Conservation (phyloP, 35 echinoderm and acorn worm species). For the Amphiura filiformis region DNA sequence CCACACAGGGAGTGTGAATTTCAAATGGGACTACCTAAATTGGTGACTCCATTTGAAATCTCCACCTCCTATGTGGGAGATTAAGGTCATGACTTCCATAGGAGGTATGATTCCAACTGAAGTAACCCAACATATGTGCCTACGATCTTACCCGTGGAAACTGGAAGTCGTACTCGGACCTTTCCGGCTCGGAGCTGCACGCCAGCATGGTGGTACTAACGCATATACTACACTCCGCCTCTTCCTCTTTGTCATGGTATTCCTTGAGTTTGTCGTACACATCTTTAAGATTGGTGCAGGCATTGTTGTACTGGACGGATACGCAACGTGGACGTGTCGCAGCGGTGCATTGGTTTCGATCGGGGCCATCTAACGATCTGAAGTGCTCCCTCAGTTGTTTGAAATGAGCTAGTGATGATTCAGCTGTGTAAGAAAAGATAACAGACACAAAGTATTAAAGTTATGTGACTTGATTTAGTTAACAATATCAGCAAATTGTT, state of each 20-base stretch:
- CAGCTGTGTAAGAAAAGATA: conserved; percentile 29
- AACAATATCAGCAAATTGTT: no score
- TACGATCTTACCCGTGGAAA: conserved; percentile 55
- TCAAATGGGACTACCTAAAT: no score
- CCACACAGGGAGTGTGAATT: no score
- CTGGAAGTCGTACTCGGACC: conserved; percentile 67
- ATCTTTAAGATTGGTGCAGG: conserved; percentile 64
- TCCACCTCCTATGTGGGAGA: no score
- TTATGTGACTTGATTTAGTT: background rate
- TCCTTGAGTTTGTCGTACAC: conserved; percentile 60
- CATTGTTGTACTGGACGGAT: conserved; percentile 30
- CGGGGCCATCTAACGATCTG: background rate
- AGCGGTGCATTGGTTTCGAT: conserved; percentile 40
- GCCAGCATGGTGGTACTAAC: conserved; percentile 2
- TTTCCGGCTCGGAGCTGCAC: conserved; percentile 20
- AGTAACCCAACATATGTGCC: background rate
- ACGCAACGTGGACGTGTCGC: conserved; percentile 50
- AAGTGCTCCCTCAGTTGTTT: conserved; percentile 49
- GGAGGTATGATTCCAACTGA: no score
- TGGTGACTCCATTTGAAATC: no score
- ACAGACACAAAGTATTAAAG: background rate
- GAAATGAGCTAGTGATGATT: conserved; percentile 49
- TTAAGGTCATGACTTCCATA: no score
- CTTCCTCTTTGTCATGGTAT: conserved; percentile 57
- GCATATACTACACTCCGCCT: conserved; percentile 40